phyloP scores from a whole-genome alignment of 2,797 vertebrate species.

The Megaceryle alcyon region DNA sequence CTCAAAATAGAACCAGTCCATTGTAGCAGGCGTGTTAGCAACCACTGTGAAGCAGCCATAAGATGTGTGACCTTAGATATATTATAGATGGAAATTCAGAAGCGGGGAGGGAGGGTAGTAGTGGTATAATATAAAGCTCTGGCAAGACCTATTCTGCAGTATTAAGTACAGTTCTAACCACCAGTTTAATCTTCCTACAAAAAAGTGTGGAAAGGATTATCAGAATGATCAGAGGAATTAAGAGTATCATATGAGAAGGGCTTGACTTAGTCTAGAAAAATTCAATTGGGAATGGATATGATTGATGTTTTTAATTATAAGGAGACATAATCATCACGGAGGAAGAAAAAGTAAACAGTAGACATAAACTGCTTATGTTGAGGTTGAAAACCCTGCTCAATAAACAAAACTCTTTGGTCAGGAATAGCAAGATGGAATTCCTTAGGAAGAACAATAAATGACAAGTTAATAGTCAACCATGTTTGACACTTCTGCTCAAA shows the following conservation, averaged over 20 bases:
- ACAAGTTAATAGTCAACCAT: neutral
- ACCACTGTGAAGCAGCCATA: fast-evolving
- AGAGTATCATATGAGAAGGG: neutral
- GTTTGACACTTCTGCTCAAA: neutral
- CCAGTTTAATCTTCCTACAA: neutral
- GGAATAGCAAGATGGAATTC: neutral
- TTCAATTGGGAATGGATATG: neutral
- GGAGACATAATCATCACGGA: neutral
- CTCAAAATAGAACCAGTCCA: neutral
- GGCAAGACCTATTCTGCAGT: neutral
- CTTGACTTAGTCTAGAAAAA: neutral
- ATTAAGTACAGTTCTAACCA: neutral
- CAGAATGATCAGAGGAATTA: neutral
- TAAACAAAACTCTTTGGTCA: neutral
- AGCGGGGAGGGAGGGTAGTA: neutral
- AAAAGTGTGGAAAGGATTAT: neutral
- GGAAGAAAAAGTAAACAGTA: neutral
- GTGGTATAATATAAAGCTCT: neutral
- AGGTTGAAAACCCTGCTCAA: neutral
- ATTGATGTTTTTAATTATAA: conserved; percentile 24
- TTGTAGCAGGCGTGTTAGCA: neutral
- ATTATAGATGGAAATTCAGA: neutral
- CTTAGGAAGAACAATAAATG: neutral
- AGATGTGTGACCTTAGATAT: neutral
- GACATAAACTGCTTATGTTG: neutral